phyloP scores from a whole-genome alignment of 2,797 vertebrate species.

The Melanotaenia boesemani region DNA sequence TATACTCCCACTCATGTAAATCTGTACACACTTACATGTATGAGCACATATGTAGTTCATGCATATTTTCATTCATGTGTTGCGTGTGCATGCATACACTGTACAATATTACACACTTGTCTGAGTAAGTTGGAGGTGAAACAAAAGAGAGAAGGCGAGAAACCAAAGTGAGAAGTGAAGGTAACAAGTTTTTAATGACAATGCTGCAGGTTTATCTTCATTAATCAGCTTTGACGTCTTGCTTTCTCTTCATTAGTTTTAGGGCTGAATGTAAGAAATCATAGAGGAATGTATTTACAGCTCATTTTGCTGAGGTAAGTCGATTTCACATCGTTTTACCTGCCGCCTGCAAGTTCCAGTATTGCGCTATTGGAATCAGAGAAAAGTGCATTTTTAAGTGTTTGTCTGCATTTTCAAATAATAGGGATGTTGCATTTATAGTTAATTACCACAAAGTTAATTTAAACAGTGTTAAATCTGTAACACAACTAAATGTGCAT shows the following conservation, averaged over 20 bases:
- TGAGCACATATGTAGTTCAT: constrained; percentile 16
- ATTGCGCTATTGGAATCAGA: constrained; percentile 5
- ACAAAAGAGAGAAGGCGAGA: constrained; percentile 24
- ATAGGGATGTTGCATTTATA: not conserved
- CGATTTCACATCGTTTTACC: constrained; percentile 6
- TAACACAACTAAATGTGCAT: constrained; percentile 18
- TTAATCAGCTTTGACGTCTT: constrained; percentile 23
- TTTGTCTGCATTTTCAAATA: not conserved
- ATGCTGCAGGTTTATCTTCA: constrained; percentile 23
- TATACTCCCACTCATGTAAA: constrained; percentile 18
- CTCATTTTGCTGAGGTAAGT: constrained; percentile 7
- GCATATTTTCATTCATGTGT: constrained; percentile 3
- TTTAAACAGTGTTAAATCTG: constrained; percentile 3
- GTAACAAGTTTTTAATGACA: constrained; percentile 58
- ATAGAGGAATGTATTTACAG: constrained; percentile 25
- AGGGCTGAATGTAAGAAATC: constrained; percentile 26
- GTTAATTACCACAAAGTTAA: not conserved
- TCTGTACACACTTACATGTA: constrained; percentile 13
- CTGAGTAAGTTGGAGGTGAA: constrained; percentile 43
- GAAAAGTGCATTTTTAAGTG: not conserved
- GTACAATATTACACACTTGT: constrained; percentile 19
- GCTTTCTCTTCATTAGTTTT: constrained; percentile 24
- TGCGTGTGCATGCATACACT: not conserved
- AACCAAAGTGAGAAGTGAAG: constrained; percentile 30
- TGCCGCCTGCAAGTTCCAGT: not conserved